A percentile compares a stretch with the other conserved stretches of the same genome.
Conservation (phyloP, 2,888 invertebrate genomes). For the Acrobasis consociella region DNA sequence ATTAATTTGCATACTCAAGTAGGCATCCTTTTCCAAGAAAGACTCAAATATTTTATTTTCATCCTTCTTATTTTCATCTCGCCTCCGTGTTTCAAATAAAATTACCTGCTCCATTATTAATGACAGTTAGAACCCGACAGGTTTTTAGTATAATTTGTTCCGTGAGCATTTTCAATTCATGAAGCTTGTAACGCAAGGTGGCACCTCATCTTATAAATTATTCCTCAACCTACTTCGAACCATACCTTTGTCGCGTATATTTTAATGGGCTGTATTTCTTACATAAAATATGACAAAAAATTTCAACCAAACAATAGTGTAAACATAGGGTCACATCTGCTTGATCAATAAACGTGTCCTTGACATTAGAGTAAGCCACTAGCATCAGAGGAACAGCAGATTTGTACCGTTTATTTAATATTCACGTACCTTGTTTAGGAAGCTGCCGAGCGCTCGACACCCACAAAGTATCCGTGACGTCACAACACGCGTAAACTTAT, state of each 20-base stretch:
- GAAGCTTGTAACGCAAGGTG: constrained; percentile 49
- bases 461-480: constrained; percentile 41
- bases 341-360: constrained; percentile 77
- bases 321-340: constrained; percentile 38
- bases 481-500: constrained; percentile 50
- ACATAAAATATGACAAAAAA: too few relatives aligned
- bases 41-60: constrained; percentile 6
- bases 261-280: constrained; percentile 38
- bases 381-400: constrained; percentile 48
- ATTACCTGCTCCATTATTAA: constrained; percentile 21
- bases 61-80: constrained; percentile 3
- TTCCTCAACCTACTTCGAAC: constrained; percentile 54
- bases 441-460: constrained; percentile 24
- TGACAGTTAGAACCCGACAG: constrained; percentile 24
- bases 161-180: constrained; percentile 42
- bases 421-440: constrained; percentile 61
- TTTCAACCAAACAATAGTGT: constrained; percentile 27
- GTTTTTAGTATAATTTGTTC: constrained; percentile 32
- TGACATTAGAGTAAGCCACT: constrained; percentile 65
- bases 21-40: not conserved
- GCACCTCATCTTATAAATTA: constrained; percentile 70
- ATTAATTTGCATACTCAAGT: constrained; percentile 9
- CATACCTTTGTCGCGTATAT: constrained; percentile 57
- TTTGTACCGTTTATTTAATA: constrained; percentile 57
- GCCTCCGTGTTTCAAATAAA: constrained; percentile 12